Percentiles rank a stretch among this genome's conserved stretches.
These are phyloP conservation scores for Zosterops lateralis DNA, from an alignment of 2,113 vertebrate genomes.

Conservation along the genomic window DNA sequence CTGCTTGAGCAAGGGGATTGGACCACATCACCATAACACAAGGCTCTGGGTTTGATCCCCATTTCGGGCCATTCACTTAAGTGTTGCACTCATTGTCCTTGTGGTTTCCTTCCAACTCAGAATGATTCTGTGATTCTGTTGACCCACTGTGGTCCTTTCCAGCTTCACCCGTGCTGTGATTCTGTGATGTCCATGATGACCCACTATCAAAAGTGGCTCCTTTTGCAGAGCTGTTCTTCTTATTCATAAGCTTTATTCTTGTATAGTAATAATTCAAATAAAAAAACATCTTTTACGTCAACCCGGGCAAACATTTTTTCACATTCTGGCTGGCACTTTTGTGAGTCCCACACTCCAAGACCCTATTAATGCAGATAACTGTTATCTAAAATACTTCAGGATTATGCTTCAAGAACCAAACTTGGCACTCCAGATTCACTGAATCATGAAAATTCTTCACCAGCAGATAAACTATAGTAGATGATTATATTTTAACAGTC, in stretches of 20 bases:
- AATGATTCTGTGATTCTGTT: neutral
- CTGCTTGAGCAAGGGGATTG: neutral
- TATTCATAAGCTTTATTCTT: fast-evolving
- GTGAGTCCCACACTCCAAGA: neutral
- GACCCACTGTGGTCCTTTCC: neutral
- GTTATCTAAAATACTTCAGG: neutral
- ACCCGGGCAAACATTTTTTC: neutral
- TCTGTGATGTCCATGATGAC: neutral
- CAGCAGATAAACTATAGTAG: neutral
- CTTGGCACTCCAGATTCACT: neutral
- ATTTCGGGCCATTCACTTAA: neutral
- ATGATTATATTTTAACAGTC: neutral
- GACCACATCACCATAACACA: too few species aligned
- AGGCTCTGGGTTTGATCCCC: neutral
- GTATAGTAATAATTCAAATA: fast-evolving
- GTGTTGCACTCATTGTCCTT: too few species aligned
- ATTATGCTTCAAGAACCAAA: neutral
- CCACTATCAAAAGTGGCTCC: fast-evolving
- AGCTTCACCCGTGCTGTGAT: neutral
- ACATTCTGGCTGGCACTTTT: neutral
- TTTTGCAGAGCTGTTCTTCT: neutral
- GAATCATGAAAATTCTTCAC: neutral
- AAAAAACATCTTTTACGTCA: neutral
- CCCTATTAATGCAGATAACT: neutral
- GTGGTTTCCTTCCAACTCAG: neutral